Percentiles rank a stretch among this genome's conserved stretches.
Conservation (phyloP, 2,888 invertebrate genomes). For the Glomeris marginata region DNA sequence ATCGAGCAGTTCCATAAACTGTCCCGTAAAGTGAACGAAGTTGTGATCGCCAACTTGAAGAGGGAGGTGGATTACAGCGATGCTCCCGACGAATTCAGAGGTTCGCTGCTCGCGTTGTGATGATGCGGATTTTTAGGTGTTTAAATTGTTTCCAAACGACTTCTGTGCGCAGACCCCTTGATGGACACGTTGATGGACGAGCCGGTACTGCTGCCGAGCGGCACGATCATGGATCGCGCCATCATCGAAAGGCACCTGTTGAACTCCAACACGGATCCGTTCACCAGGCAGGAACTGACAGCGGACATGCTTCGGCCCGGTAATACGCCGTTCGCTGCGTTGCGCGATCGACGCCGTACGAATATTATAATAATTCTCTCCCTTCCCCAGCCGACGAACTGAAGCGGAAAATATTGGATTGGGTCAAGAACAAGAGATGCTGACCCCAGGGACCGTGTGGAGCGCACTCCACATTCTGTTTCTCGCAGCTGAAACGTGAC, state of each 20-base stretch:
- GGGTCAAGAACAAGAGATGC: constrained; percentile 41
- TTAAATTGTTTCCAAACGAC: not conserved
- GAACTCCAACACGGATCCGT: constrained; percentile 94
- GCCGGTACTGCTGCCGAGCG: constrained; percentile 72
- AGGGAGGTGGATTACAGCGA: constrained; percentile 86
- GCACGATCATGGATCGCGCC: constrained; percentile 82
- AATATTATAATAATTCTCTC: constrained; percentile 2
- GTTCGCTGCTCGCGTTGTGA: constrained; percentile 22
- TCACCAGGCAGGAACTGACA: constrained; percentile 85
- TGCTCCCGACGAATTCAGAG: constrained; percentile 87
- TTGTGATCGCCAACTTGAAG: constrained; percentile 59
- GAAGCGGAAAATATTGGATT: constrained; percentile 67
- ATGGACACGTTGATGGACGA: constrained; percentile 97
- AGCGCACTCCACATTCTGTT: not conserved
- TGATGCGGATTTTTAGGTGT: too few species aligned
- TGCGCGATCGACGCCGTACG: not conserved
- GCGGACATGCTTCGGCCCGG: constrained; percentile 86
- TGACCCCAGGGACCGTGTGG: constrained; percentile 4
- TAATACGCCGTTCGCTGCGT: constrained; percentile 28
- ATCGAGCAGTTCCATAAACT: constrained; percentile 70
- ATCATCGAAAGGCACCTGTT: constrained; percentile 85
- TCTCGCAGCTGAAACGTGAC: not conserved
- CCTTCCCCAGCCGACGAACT: constrained; percentile 53
- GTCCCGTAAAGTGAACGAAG: constrained; percentile 53
- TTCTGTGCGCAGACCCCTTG: constrained; percentile 52